Base-by-base conservation (phyloP, 2,113 vertebrate species). In the Austrofundulus limnaeus region DNA sequence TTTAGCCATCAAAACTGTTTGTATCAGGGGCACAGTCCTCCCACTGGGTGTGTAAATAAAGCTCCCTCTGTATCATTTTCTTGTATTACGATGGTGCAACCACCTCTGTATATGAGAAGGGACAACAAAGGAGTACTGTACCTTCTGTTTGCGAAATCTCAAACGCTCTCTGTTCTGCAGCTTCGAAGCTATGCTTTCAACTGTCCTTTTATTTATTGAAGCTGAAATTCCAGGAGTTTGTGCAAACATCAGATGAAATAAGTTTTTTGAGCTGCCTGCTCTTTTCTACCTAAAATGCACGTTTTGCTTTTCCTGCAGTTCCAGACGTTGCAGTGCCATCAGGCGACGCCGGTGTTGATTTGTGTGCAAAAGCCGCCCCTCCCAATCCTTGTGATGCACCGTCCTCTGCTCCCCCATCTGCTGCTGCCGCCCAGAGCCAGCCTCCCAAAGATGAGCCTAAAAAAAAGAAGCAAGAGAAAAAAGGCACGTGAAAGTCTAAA, bases 401-500 rank as follows among this genome's bases (percentile, higher is more conserved):
- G 50, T 61, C 25, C 57, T 51, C 85, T 25, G 86, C 91, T 69
- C 75, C 88, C 25, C 24, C 47, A 17, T 61, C 70, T 5, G 38
- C 65, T 46, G 53, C 61, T 21, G 51, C 62, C 19, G 61, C 65
- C 45, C 78, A 85, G 69, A 84, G 55, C 42, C 53, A 92, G 19
- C 2, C 86, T 41, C 87, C 90, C 77, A 88, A 80, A 88, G 90
- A 79, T 16, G 94, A 95, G 85, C 85, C 91, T 66, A 94, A 94
- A 63, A 96, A 95, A 82, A 94, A 94, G 79, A 97, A 96, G 89
- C 62, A 72, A 46, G 96, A 96, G 87, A 97, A 96, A 77, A 98
- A 95, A 94, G 96, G 96, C 96, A 92, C 69, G 17, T n/a, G n/a
- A n/a, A n/a, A n/a, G n/a, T n/a, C n/a, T n/a, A 31, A 31, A 34